phyloP scores from a whole-genome alignment of 2,888 invertebrate genomes.

The Diarsia mendica region DNA sequence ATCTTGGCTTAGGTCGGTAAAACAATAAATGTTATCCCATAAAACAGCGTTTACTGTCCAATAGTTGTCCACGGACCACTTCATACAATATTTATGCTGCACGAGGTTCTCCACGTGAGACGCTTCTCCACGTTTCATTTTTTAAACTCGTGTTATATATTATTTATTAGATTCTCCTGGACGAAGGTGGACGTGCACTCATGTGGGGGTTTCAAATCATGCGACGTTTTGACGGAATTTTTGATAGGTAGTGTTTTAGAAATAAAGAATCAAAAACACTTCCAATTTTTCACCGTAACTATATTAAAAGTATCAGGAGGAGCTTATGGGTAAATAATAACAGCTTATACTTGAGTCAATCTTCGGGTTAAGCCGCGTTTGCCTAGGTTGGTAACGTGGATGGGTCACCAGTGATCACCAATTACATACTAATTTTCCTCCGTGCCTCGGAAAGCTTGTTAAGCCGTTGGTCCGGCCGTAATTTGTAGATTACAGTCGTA shows the following conservation, averaged over 20 bases:
- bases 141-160: constrained; percentile 68
- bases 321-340: too few relatives aligned
- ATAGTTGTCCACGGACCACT: constrained; percentile 83
- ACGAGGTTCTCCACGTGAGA: too few relatives aligned
- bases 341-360: too few relatives aligned
- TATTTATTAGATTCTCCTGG: constrained; percentile 67
- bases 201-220: constrained; percentile 25
- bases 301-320: background rate
- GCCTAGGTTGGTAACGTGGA: too few relatives aligned
- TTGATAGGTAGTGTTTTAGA: background rate
- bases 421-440: too few relatives aligned
- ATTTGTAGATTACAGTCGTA: too few relatives aligned
- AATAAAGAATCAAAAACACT: background rate
- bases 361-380: too few relatives aligned
- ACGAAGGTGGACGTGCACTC: constrained; percentile 43
- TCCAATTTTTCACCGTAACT: too few relatives aligned
- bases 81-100: constrained; percentile 87
- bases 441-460: too few relatives aligned
- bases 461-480: too few relatives aligned
- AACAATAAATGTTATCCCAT: constrained; percentile 87
- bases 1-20: constrained; percentile 79
- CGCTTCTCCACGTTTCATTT: constrained; percentile 64
- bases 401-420: too few relatives aligned
- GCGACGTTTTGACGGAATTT: constrained; percentile 16
- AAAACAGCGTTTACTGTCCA: constrained; percentile 87